Evolutionary conservation across 2,888 invertebrate genomes (phyloP), one percentile per base, ranked within the genome.

Genomic region (Orthosia incerta): DNA sequence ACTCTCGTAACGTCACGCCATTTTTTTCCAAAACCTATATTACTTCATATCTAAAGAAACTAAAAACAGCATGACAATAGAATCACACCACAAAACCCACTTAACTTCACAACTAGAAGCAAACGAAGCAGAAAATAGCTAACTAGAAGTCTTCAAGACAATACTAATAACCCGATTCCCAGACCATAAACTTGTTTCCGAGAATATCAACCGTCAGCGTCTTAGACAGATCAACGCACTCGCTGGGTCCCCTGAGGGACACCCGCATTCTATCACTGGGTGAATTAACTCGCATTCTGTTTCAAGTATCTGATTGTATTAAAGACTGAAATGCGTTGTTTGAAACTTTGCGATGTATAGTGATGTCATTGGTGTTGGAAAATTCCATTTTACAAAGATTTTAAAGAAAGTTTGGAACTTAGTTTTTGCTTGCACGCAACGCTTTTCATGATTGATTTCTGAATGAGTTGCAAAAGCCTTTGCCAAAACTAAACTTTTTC

Each of bases 211-310:
- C 79, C 80, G 79, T 84, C 84, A 74, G 57, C 13, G 45, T 64
- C 75, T 31, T 46, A 71, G 79, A 74, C 80, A 83, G 84, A 81
- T 81, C 86, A 88, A 88, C 87, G 88, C 83, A 76, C 82, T 75
- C 71, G 66, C 74, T 74, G 64, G 31, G 65, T 70, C 83, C 74
- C 82, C 71, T 64, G 70, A 59, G 83, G 81, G 70, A 66, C 72
- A 80, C 87, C 89, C 89, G 89, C 89, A 90, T 90, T 90, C 88
- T 87, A 87, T 88, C 88, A 89, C 85, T 70, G 80, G 66, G 66
- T 71, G 85, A 87, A 89, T 89, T 88, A 89, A 84, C 86, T 83
- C 80, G 84, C 80, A 87, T 88, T 86, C 83, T 86, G 79, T 83
- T 84, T 68, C 84, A 83, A 82, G 83, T 86, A 88, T 86, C 87